A percentile compares a stretch with the other conserved stretches of the same genome.
Conservation (phyloP, 2,113 vertebrate genomes). For the Mesocricetus auratus region DNA sequence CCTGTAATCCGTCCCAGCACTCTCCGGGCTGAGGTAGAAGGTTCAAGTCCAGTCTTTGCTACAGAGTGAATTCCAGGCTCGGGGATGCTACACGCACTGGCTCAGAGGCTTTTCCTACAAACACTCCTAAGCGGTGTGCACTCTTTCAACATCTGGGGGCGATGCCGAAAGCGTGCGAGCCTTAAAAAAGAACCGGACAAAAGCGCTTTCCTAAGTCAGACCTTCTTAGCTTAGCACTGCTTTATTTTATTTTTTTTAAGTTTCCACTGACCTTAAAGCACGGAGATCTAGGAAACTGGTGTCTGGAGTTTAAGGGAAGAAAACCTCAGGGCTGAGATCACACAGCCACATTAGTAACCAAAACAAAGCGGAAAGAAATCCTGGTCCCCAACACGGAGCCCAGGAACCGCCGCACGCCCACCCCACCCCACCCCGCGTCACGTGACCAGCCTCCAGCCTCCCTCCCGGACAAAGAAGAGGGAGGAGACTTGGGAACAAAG, state of each 20-base stretch:
- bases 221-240: neutral
- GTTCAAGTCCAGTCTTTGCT: neutral
- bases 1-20: no score
- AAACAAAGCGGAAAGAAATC: neutral
- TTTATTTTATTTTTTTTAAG: neutral
- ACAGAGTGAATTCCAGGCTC: neutral
- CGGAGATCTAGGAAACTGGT: neutral
- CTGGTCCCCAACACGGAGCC: neutral
- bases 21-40: neutral
- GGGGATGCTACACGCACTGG: no score
- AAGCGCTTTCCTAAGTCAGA: neutral
- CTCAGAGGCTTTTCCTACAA: neutral
- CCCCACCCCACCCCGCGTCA: neutral
- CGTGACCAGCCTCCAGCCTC: neutral
- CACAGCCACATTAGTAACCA: neutral
- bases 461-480: constrained; percentile 51
- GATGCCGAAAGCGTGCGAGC: neutral
- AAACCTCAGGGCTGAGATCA: neutral
- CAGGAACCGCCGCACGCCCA: neutral
- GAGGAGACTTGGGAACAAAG: constrained; percentile 69
- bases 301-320: neutral
- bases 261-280: neutral
- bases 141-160: neutral
- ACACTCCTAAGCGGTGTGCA: neutral
- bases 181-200: neutral